Base-by-base conservation (phyloP, 2,797 vertebrate species). In the Anableps anableps region DNA sequence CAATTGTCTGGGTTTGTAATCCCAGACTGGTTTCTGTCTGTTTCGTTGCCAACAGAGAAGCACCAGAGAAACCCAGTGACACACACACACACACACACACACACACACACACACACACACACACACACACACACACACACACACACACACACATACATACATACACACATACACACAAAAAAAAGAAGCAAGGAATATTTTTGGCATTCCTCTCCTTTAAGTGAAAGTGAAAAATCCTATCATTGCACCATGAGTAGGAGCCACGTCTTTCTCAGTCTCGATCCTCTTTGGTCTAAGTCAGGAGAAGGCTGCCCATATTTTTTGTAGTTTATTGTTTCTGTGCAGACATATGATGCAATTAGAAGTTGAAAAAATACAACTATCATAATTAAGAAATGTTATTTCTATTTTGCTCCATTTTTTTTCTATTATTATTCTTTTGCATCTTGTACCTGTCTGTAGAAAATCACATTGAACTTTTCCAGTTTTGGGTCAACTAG, bases 11-110 rank as follows among this genome's bases (percentile, higher is more conserved):
- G 62, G 17, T 58, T 2, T 64, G 83, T 79, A 88, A 80, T 84
- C 55, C 73, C 45, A 19, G 81, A 73, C 82, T 60, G 74, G 88
- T 91, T 90, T 91, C 83, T 88, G 86, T 89, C 77, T 75, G 86
- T 89, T 14, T 74, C n/a, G 0, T 4, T 77, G 87, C 80, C 88
- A 89, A 88, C 66, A 85, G 80, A 74, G 70, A 88, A 78, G 74
- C 87, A 77, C 71, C 2, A 5, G 43, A 47, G 66, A 74, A 62
- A 76, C 71, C 74, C 50, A 78, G 81, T 41, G 21, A 5, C 9
- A n/a, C 34, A 70, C n/a, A n/a, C n/a, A n/a, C n/a, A n/a, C n/a
- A n/a, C n/a, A n/a, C n/a, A n/a, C n/a, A n/a, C n/a, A n/a, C n/a
- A n/a, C n/a, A n/a, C n/a, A n/a, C n/a, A n/a, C n/a, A n/a, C n/a